A percentile compares a stretch with the other conserved stretches of the same genome.
phyloP scores from a whole-genome alignment of 2,113 vertebrate species.

The Microtus oregoni region DNA sequence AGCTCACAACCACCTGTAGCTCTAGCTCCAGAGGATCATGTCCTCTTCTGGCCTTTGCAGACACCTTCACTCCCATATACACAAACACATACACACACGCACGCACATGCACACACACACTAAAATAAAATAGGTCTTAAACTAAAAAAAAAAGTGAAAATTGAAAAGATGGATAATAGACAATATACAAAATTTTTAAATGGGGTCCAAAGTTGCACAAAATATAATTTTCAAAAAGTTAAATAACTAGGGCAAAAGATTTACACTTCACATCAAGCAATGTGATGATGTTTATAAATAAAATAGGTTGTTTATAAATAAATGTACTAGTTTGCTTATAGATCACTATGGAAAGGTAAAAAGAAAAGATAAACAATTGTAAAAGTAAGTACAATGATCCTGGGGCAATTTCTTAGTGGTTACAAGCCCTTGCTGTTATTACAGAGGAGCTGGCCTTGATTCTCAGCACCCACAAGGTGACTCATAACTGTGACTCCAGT shows the following conservation, averaged over 20 bases:
- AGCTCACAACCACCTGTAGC: background rate
- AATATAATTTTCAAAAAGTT: background rate
- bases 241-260: background rate
- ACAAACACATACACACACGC: background rate
- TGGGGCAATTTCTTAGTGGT: background rate
- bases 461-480: background rate
- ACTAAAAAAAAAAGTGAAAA: background rate
- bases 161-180: background rate
- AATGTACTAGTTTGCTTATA: background rate
- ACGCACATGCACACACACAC: background rate
- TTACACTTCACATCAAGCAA: background rate
- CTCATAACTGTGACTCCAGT: background rate
- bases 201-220: background rate
- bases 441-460: background rate
- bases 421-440: background rate
- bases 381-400: background rate
- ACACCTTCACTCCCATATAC: too few species aligned
- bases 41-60: background rate
- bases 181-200: background rate
- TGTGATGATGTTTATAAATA: background rate
- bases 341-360: background rate
- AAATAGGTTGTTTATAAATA: background rate
- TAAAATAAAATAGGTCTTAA: background rate
- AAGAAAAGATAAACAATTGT: background rate
- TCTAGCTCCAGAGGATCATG: background rate